These are phyloP conservation scores for Sandelia bainsii DNA, from an alignment of 2,797 vertebrate species.

Conservation along the genomic window DNA sequence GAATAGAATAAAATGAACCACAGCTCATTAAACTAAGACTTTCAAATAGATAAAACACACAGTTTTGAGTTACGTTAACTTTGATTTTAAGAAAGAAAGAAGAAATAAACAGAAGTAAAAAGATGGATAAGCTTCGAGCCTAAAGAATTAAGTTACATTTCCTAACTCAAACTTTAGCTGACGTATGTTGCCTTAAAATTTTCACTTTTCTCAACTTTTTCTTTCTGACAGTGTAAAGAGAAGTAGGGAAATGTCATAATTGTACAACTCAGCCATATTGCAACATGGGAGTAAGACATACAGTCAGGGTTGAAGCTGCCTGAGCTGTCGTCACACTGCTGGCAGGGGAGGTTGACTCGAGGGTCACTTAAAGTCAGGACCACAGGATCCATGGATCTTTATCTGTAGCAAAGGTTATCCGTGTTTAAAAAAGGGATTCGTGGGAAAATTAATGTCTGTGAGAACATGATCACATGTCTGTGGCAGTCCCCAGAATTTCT, in stretches of 20 bases:
- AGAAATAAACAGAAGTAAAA: too few relatives aligned
- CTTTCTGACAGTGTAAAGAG: slow-evolving; percentile 14
- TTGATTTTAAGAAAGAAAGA: too few relatives aligned
- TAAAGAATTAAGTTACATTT: too few relatives aligned
- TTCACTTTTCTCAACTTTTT: too few relatives aligned
- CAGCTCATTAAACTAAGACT: too few relatives aligned
- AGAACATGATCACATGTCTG: background rate
- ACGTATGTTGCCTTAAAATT: too few relatives aligned
- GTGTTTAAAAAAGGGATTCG: slow-evolving; percentile 37
- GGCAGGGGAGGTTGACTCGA: slow-evolving; percentile 16
- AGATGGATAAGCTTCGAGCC: too few relatives aligned
- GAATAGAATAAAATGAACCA: too few relatives aligned
- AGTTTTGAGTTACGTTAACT: too few relatives aligned
- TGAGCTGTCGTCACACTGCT: slow-evolving; percentile 5
- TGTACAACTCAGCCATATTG: slow-evolving; percentile 44
- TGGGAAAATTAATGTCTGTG: slow-evolving; percentile 8
- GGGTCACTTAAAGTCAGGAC: slow-evolving; percentile 15
- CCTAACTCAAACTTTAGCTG: too few relatives aligned
- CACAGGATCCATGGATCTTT: background rate
- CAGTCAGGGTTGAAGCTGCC: background rate
- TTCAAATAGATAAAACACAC: too few relatives aligned
- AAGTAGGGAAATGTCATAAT: slow-evolving; percentile 47
- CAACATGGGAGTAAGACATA: slow-evolving; percentile 45
- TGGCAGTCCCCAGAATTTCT: background rate
- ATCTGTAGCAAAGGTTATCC: slow-evolving; percentile 16